These are phyloP conservation scores for Periphyllus acericola DNA, from an alignment of 2,888 invertebrate genomes.

Conservation along the genomic window DNA sequence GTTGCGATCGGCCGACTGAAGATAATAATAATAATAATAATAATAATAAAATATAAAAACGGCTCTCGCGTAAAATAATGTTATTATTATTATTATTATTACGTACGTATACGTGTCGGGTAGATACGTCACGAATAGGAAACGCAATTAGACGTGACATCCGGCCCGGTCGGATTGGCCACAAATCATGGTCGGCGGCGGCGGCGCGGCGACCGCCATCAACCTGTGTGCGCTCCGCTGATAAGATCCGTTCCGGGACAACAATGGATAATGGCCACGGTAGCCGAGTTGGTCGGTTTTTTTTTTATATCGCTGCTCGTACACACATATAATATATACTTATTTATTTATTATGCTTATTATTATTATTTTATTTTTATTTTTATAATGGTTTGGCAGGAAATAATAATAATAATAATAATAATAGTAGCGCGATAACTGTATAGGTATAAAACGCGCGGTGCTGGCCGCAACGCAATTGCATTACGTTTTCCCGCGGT, in stretches of 20 bases:
- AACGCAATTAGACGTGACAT: slow-evolving; percentile 62
- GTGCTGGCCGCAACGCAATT: background rate
- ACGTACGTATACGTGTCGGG: slow-evolving; percentile 51
- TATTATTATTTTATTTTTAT: background rate
- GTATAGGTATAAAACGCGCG: background rate
- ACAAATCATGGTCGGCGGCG: slow-evolving; percentile 59
- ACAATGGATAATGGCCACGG: slow-evolving; percentile 61
- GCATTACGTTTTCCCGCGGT: background rate
- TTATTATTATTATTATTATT: slow-evolving; percentile 35
- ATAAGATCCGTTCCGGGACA: slow-evolving; percentile 61
- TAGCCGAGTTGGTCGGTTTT: slow-evolving; percentile 28
- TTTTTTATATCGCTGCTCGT: background rate
- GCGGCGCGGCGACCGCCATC: slow-evolving; percentile 45
- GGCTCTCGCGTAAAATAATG: slow-evolving; percentile 13
- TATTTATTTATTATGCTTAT: slow-evolving; percentile 25
- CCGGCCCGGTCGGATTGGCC: slow-evolving; percentile 60
- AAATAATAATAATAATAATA: background rate
- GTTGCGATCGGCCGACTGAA: background rate
- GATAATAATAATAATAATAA: slow-evolving; percentile 8
- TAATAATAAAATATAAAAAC: background rate
- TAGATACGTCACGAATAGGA: slow-evolving; percentile 60
- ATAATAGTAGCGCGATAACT: background rate
- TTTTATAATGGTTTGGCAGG: slow-evolving; percentile 36
- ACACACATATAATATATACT: background rate
- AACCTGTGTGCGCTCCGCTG: slow-evolving; percentile 47